Base-by-base conservation (phyloP, 2,113 vertebrate genomes). In the Plecotus auritus region DNA sequence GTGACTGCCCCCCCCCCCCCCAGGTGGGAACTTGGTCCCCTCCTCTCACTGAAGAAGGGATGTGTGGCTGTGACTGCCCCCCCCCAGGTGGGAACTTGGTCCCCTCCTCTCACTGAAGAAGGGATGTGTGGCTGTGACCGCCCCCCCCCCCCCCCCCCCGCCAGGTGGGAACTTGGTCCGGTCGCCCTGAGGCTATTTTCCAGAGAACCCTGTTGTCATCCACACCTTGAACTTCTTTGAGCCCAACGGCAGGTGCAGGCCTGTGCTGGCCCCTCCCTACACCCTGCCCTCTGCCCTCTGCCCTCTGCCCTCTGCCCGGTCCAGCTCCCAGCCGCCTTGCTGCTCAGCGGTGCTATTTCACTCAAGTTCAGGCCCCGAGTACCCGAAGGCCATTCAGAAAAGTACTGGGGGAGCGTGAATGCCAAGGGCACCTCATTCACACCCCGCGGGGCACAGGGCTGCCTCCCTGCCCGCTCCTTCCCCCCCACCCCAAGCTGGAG, bases 281-380 rank as follows among this genome's bases (percentile, higher is more conserved):
- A 1, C 18, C 7, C 54, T 56, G 22, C n/a, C 51, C 8, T 17
- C 70, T 17, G 1, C 18, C n/a, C 54, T 26, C 56, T 26, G 22
- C 32, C 51, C 8, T 17, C 23, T 0, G 0, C 2, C 5, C 37
- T 56, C 70, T 13, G 1, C 64, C 28, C 26, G 1, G 51, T 6
- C 69, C 72, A 1, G 18, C 10, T 32, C 35, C 73, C 12, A 17
- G 59, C 30, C 23, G 2, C 12, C 26, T 23, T 20, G 20, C 16
- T 59, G 35, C 35, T 35, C 84, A 12, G 1, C 4, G 7, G 64
- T 40, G 8, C n/a, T 3, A 1, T 37, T 47, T 20, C 78, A 20
- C 20, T 80, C 70, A 17, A 17, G 35, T 22, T 10, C 56, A 72
- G 51, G 20, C 54, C 8, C 45, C 35, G 30, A 4, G 51, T 2